phyloP scores from a whole-genome alignment of 2,797 vertebrate species.

The Hypotaenidia philippensis region DNA sequence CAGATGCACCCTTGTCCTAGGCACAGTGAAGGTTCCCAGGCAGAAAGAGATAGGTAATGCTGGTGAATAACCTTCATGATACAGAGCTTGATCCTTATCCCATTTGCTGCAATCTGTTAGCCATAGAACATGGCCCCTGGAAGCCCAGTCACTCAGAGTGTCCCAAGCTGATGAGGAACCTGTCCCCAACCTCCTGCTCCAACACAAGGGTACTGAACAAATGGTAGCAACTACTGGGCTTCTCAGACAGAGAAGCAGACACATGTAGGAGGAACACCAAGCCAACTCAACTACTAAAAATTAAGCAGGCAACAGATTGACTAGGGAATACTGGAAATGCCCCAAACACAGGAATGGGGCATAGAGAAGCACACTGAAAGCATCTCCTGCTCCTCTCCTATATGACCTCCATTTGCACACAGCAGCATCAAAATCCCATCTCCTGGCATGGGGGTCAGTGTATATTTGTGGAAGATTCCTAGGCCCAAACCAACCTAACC shows the following conservation, averaged over 20 bases:
- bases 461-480: too few relatives aligned
- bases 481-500: background rate
- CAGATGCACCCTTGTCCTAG: background rate
- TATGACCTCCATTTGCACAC: background rate
- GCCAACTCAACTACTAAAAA: background rate
- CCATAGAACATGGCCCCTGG: background rate
- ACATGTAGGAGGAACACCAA: background rate
- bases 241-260: background rate
- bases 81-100: background rate
- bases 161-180: background rate
- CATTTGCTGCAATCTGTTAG: background rate
- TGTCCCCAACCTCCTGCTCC: background rate
- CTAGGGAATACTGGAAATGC: background rate
- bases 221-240: background rate
- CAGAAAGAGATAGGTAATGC: background rate
- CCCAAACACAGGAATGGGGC: background rate
- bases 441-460: accelerated
- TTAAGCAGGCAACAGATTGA: background rate
- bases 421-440: background rate
- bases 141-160: background rate
- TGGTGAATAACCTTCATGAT: background rate
- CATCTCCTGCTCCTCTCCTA: background rate
- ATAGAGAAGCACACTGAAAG: background rate
- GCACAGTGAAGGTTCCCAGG: background rate
- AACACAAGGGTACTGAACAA: background rate